Evolutionary conservation across 2,797 vertebrate genomes (phyloP).

Genomic region (Jordanella pulchra): DNA sequence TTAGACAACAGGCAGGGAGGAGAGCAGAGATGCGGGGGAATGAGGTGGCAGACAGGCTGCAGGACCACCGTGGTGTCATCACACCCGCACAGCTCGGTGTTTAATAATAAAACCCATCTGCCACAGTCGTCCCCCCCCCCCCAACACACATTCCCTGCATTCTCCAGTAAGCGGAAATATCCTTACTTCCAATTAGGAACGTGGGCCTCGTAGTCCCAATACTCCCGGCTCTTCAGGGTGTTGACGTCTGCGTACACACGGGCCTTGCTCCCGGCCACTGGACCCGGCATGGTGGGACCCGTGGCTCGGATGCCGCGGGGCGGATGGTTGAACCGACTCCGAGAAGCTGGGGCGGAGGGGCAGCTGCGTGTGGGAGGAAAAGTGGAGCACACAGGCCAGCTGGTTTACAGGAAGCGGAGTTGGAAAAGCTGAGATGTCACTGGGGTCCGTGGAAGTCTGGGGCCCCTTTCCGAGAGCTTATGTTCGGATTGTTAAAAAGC

Average conservation of each 20-base stretch:
- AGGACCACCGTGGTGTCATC: slow-evolving; percentile 37
- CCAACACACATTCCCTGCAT: slow-evolving; percentile 24
- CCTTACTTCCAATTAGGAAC: slow-evolving; percentile 96
- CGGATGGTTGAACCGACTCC: not conserved
- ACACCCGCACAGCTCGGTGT: slow-evolving; percentile 31
- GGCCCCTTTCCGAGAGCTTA: slow-evolving; percentile 43
- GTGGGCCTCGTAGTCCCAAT: slow-evolving; percentile 98
- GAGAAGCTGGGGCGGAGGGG: not conserved
- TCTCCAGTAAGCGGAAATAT: slow-evolving; percentile 30
- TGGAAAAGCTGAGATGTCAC: not conserved
- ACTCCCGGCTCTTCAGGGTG: slow-evolving; percentile 96
- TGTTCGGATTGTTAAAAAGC: slow-evolving; percentile 54
- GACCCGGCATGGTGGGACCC: slow-evolving; percentile 96
- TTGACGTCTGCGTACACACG: slow-evolving; percentile 98
- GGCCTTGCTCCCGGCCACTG: slow-evolving; percentile 94
- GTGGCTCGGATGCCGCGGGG: slow-evolving; percentile 69
- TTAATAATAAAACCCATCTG: slow-evolving; percentile 46
- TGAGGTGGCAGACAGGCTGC: slow-evolving; percentile 33
- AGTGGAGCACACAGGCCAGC: slow-evolving; percentile 22
- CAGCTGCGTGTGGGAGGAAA: slow-evolving; percentile 19
- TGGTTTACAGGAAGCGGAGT: slow-evolving; percentile 5
- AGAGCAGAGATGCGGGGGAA: slow-evolving; percentile 2
- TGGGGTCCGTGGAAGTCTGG: slow-evolving; percentile 14
- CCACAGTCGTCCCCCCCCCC: not conserved
- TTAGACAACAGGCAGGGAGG: slow-evolving; percentile 1